Base-by-base conservation (phyloP, 2,113 vertebrate species). In the Chloebia gouldiae region DNA sequence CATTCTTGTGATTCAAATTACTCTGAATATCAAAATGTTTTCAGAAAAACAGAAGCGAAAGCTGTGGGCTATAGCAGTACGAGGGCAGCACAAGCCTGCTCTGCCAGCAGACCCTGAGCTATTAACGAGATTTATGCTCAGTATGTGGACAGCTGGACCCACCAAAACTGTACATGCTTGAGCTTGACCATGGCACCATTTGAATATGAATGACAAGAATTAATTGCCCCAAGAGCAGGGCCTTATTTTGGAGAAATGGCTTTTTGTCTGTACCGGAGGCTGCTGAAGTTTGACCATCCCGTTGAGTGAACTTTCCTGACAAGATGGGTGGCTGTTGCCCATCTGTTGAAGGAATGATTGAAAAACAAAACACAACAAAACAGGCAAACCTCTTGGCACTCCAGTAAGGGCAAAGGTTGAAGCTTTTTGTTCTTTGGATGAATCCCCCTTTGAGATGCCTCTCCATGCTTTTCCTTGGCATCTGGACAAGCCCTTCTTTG, bases 381-480 rank as follows among this genome's bases (percentile, higher is more conserved):
- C 15, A 88, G 61, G 54, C 80, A 87, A 92, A 66, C 37, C 50
- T 81, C 53, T 31, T 13, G 8, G 81, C 47, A 54, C 72, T 72
- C 13, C 14, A 27, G 24, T n/a, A 35, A 87, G 93, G 95, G 86
- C 90, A 94, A 89, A 91, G 93, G 89, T 92, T 61, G 91, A 42
- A 45, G 82, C 40, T 75, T 92, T 96, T 93, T 95, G 81, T 97
- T 93, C 73, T 79, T n/a, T 45, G 53, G 45, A 73, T 94, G 86
- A 96, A 93, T 95, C 50, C 69, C 64, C 87, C 85, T 95, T 92
- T 94, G 86, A 93, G 81, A 95, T 94, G 72, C 56, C 63, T 91
- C 76, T 31, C 15, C 0, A 0, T 30, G 63, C 40, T 91, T 76
- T 60, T 28, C 90, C 60, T 78, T 35, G 33, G 88, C 93, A 77